Base-by-base conservation (phyloP, 1,140 invertebrate genomes). In the Drosophila novamexicana region DNA sequence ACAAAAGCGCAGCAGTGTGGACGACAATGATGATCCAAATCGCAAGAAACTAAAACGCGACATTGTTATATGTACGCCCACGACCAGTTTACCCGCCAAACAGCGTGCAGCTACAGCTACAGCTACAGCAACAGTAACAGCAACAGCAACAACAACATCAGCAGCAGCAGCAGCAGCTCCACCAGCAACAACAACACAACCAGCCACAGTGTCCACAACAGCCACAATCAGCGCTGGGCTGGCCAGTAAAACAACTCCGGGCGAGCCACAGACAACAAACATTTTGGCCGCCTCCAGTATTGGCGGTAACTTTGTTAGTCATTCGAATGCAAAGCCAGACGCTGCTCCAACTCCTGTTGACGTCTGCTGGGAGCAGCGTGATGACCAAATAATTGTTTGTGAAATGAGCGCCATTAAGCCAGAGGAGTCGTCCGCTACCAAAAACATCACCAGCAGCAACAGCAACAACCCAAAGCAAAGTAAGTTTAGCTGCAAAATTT, bases 1-100 rank as follows among this genome's bases (percentile, higher is more conserved):
- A 59, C 84, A 89, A 44, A 89, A 89, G 77, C 84, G 84, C 58
- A 66, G 64, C 54, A 88, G 84, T 63, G 70, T 77, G 56, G 84
- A 89, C 34, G 82, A 89, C 61, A 67, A 8, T 29, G 84, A 89
- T 59, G 84, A 89, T 70, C 36, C 77, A 2, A 65, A 77, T 57
- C 72, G 83, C 47, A 86, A 86, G 59, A 86, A 86, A 76, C 45
- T 86, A 1, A 86, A 88, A 61, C 81, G 83, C 14, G 83, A 86
- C 32, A 72, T 75, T 77, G 44, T 65, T 73, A 52, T 88, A 44
- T 85, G 75, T 58, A 80, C 79, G 64, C 29, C 82, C 68, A 63
- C 63, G 49, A 39, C 62, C 59, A 83, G 80, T 83, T 79, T 82
- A 62, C 80, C 80, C 76, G 80, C 80, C 80, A 83, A 83, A 79